A percentile compares a stretch with the other conserved stretches of the same genome.
These are phyloP conservation scores for Chaetogeoica ovagalla DNA, from an alignment of 2,888 invertebrate species.

Conservation along the genomic window DNA sequence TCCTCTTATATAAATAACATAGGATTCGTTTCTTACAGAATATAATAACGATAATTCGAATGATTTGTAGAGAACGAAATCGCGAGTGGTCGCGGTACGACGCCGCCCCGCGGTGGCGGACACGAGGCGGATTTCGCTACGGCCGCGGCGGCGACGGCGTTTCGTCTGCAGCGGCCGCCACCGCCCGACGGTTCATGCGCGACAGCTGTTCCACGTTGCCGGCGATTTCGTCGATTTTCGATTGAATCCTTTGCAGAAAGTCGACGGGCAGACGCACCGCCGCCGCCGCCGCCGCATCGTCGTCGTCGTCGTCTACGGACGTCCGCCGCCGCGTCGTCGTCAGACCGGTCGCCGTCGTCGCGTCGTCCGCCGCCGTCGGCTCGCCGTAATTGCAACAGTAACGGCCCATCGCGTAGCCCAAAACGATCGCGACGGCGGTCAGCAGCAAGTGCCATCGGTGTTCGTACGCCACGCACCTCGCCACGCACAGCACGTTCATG, in stretches of 20 bases:
- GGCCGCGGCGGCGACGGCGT: no score
- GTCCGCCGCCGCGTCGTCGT: background rate
- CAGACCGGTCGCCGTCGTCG: background rate
- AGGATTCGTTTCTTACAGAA: no score
- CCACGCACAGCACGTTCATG: background rate
- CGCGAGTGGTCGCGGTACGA: no score
- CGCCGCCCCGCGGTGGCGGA: no score
- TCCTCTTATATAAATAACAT: no score
- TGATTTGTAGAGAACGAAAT: no score
- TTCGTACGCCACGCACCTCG: background rate
- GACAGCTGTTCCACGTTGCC: background rate
- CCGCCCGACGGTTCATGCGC: background rate
- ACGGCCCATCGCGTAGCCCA: conserved; percentile 5
- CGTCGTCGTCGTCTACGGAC: background rate
- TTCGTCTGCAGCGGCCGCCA: no score
- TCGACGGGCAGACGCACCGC: no score
- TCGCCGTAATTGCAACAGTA: background rate
- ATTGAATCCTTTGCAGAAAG: no score
- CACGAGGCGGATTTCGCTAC: no score
- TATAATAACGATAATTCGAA: no score
- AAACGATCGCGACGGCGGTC: background rate
- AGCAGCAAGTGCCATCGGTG: conserved; percentile 5
- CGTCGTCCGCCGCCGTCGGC: no score
- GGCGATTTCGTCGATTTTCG: background rate
- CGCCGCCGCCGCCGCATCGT: background rate